These are phyloP conservation scores for Ectropis crepuscularia DNA, from an alignment of 2,888 invertebrate genomes.

Conservation along the genomic window DNA sequence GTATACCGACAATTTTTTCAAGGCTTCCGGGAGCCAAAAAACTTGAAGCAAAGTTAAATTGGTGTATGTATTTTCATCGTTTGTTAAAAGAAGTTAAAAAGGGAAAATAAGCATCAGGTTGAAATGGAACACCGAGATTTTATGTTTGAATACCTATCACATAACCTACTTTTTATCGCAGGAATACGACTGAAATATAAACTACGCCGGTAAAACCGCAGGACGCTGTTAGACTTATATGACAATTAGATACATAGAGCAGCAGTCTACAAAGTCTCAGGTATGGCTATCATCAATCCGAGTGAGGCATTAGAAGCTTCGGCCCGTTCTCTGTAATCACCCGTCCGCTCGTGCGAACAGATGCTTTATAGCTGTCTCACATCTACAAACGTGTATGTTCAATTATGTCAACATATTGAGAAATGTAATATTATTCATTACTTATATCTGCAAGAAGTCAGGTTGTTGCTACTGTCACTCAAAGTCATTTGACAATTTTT, in stretches of 20 bases:
- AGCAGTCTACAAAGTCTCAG: conserved; percentile 6
- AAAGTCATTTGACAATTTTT: too few relatives aligned
- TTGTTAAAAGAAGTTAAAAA: too few relatives aligned
- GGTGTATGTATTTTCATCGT: too few relatives aligned
- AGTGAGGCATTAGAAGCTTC: conserved; percentile 32
- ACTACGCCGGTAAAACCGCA: neutral
- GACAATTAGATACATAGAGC: neutral
- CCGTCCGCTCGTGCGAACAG: conserved; percentile 58
- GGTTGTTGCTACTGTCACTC: neutral
- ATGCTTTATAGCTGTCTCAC: conserved; percentile 63
- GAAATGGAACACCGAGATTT: too few relatives aligned
- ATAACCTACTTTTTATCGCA: too few relatives aligned
- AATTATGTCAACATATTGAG: neutral
- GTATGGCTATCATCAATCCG: conserved; percentile 34
- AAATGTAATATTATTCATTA: neutral
- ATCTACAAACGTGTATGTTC: conserved; percentile 36
- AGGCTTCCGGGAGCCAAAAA: too few relatives aligned
- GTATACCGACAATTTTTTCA: too few relatives aligned
- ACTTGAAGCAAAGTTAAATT: too few relatives aligned
- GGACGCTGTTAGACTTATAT: neutral
- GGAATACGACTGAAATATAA: too few relatives aligned
- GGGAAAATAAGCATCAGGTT: too few relatives aligned
- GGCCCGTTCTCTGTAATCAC: conserved; percentile 57
- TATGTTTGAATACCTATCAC: too few relatives aligned
- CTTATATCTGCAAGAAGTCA: neutral